phyloP scores from a whole-genome alignment of 1,140 invertebrate species.

The Propsilocerus akamusi region DNA sequence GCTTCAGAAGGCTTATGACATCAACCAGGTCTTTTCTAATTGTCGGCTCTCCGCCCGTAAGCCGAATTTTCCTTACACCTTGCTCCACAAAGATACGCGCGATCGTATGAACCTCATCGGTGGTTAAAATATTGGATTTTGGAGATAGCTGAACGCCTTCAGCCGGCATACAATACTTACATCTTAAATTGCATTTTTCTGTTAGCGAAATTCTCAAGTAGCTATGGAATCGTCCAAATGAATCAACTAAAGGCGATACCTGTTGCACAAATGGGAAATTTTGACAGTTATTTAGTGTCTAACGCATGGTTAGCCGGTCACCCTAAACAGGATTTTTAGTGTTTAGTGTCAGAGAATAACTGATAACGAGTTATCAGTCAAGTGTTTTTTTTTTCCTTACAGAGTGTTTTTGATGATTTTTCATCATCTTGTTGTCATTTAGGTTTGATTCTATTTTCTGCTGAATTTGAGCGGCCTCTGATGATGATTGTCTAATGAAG shows the following conservation, averaged over 20 bases:
- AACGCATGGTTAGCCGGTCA: too few species aligned
- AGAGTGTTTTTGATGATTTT: too few species aligned
- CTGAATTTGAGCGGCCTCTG: too few species aligned
- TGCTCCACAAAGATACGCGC: constrained; percentile 70
- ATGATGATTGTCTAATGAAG: too few species aligned
- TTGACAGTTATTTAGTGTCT: too few species aligned
- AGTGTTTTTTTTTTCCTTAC: too few species aligned
- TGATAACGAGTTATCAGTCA: too few species aligned
- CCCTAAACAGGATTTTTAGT: too few species aligned
- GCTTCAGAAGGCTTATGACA: constrained; percentile 58
- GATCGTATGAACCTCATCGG: constrained; percentile 64
- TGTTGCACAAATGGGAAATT: too few species aligned
- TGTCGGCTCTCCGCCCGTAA: constrained; percentile 95
- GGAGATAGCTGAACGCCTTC: constrained; percentile 75
- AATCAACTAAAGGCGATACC: constrained; percentile 41
- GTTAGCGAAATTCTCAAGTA: constrained; percentile 92
- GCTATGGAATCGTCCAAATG: constrained; percentile 72
- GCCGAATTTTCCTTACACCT: constrained; percentile 80
- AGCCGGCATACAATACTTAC: constrained; percentile 95
- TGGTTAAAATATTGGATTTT: constrained; percentile 55
- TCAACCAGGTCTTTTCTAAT: constrained; percentile 69
- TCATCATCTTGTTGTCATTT: too few species aligned
- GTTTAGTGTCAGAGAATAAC: too few species aligned
- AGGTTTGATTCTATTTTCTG: too few species aligned
- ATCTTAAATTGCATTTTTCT: constrained; percentile 90